Conservation (phyloP, 2,113 vertebrate species). For the Elgaria multicarinata region DNA sequence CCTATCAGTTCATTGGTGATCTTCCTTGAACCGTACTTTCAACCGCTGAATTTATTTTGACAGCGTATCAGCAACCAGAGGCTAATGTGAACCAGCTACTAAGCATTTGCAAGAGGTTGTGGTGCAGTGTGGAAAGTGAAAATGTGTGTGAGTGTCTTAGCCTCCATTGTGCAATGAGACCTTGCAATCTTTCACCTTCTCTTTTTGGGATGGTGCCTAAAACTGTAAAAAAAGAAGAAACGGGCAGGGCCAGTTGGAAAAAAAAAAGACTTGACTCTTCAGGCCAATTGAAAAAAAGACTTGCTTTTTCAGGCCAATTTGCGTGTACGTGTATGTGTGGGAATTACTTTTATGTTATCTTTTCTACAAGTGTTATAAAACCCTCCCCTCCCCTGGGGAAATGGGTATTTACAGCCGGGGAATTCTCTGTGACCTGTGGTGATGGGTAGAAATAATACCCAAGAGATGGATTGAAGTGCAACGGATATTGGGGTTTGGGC, state of each 20-base stretch:
- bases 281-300: background rate
- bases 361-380: background rate
- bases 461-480: background rate
- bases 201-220: background rate
- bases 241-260: background rate
- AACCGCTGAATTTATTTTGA: background rate
- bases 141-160: background rate
- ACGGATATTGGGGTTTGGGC: background rate
- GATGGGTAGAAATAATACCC: background rate
- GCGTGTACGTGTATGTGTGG: background rate
- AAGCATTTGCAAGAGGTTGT: background rate
- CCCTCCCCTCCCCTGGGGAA: background rate
- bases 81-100: background rate
- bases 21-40: no score
- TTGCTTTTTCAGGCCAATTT: background rate
- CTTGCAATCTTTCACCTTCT: background rate
- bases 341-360: background rate
- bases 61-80: background rate
- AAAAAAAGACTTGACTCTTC: background rate
- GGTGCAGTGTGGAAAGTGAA: no score
- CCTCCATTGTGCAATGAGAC: background rate
- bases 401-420: background rate
- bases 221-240: background rate
- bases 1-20: background rate
- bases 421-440: no score